Base-by-base conservation (phyloP, 2,888 invertebrate genomes). In the Rambutsinella grinnellia region DNA sequence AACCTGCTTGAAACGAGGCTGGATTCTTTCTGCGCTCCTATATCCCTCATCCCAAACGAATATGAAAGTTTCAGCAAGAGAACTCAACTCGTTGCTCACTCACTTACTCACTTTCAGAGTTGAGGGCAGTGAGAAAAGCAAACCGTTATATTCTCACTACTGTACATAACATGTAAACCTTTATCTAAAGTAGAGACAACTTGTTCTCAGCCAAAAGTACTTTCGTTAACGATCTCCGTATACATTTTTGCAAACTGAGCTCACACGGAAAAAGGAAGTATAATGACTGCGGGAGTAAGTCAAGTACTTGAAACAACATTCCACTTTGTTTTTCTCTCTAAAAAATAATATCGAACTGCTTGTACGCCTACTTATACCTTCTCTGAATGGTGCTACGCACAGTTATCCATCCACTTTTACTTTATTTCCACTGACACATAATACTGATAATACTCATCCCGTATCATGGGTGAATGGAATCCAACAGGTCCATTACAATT, bases 1-100 rank as follows among this genome's bases (percentile, higher is more conserved):
- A 66, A 66, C 66, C 66, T 57, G 66, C 66, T 56, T 46, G 66
- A 66, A 66, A 66, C 66, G 46, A 36, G 66, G 66, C 57, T 56
- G 57, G 57, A 56, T 66, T 57, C 66, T 56, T 56, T 66, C 66
- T 66, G 66, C 26, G 66, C 8, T 51, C 49, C 47, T n/a, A 6
- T 19, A 5, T 49, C 51, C 5, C n/a, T n/a, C 51, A 19, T n/a
- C n/a, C n/a, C 51, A 49, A 49, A n/a, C 51, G 19, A 15, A n/a
- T 3, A 49, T 6, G 19, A 5, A 49, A 49, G 51, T 6, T 3
- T n/a, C n/a, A 6, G 19, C n/a, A 49, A 49, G 5, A 49, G 51
- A 6, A n/a, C n/a, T 49, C 6, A 8, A 44, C 44, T 10, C 44
- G 13, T 13, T 10, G 10, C 44, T 44, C 44, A n/a, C n/a, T n/a